These are phyloP conservation scores for Sericinus montela DNA, from an alignment of 2,888 invertebrate species.

Conservation along the genomic window DNA sequence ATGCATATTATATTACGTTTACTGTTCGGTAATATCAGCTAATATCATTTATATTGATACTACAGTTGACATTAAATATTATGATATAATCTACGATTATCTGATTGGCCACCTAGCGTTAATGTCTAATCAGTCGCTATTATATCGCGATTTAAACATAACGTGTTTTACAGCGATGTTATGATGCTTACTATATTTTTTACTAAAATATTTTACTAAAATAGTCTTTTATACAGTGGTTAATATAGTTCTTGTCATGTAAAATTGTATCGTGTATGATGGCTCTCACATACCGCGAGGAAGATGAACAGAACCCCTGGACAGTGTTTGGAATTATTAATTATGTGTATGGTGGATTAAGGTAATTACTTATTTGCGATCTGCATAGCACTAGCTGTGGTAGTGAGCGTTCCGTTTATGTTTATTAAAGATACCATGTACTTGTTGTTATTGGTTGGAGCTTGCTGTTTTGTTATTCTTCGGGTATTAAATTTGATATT, in stretches of 20 bases:
- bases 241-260: constrained; percentile 1
- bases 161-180: constrained; percentile 25
- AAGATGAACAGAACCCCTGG: constrained; percentile 34
- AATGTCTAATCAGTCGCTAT: constrained; percentile 44
- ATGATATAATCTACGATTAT: constrained; percentile 32
- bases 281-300: constrained; percentile 23
- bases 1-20: too few species aligned
- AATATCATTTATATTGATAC: neutral
- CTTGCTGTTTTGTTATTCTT: too few species aligned
- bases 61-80: constrained; percentile 28
- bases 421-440: too few species aligned
- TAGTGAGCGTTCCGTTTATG: neutral
- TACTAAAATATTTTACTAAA: too few species aligned
- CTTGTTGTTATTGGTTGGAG: too few species aligned
- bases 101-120: constrained; percentile 16
- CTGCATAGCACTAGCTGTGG: neutral
- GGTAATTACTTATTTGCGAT: constrained; percentile 26
- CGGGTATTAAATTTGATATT: too few species aligned
- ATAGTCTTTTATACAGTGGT: neutral
- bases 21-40: neutral
- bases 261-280: constrained; percentile 12
- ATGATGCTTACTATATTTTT: neutral
- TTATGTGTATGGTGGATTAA: constrained; percentile 36
- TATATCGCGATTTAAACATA: constrained; percentile 32
- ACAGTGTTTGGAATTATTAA: constrained; percentile 29